These are phyloP conservation scores for Anneissia japonica DNA, from an alignment of 35 echinoderm and acorn worm genomes.

Conservation along the genomic window DNA sequence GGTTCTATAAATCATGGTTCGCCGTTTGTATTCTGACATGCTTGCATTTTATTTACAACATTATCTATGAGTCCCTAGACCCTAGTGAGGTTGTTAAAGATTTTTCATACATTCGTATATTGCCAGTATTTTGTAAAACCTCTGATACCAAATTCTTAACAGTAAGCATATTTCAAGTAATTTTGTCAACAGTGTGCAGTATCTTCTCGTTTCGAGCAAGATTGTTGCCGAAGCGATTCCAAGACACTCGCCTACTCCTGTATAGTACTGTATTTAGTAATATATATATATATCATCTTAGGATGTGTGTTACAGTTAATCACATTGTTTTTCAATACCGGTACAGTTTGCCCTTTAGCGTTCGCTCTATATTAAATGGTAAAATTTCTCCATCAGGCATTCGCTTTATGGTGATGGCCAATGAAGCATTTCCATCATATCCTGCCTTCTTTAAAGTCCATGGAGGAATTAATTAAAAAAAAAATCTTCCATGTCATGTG, in stretches of 20 bases:
- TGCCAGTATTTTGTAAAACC: neutral
- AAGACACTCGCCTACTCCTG: neutral
- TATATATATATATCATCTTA: too few species aligned
- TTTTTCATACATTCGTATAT: neutral
- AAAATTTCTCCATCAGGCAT: too few species aligned
- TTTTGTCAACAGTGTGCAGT: neutral
- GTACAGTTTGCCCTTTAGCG: too few species aligned
- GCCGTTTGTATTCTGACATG: neutral
- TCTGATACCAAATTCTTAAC: neutral
- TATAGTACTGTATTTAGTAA: too few species aligned
- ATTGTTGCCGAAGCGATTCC: neutral
- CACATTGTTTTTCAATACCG: too few species aligned
- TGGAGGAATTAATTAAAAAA: too few species aligned
- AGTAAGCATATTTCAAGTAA: neutral
- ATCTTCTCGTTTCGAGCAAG: neutral
- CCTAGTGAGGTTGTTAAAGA: neutral
- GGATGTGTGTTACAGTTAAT: too few species aligned
- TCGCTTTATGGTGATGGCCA: too few species aligned
- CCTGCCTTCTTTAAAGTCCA: too few species aligned
- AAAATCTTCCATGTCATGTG: too few species aligned
- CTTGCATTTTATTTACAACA: neutral
- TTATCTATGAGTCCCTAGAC: neutral
- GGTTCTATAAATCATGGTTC: neutral
- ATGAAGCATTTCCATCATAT: too few species aligned
- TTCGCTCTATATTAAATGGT: too few species aligned